A percentile compares a stretch with the other conserved stretches of the same genome.
Evolutionary conservation across 2,888 invertebrate genomes (phyloP).

Genomic region (Syrista parreyssii): DNA sequence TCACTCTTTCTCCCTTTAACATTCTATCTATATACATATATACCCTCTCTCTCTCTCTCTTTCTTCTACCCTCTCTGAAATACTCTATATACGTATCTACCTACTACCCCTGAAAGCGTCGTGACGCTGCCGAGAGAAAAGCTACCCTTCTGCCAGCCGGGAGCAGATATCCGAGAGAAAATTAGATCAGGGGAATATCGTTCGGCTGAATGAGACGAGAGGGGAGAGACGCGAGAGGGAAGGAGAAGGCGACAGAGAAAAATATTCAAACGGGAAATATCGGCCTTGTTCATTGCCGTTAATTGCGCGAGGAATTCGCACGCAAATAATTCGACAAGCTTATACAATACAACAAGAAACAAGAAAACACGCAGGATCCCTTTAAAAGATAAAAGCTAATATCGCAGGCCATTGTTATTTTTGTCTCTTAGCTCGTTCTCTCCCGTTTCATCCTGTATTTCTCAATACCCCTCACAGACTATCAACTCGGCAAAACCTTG

Average conservation of each 20-base stretch:
- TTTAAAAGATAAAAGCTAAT: background rate
- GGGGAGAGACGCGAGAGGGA: background rate
- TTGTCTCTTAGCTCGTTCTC: background rate
- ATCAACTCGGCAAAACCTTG: background rate
- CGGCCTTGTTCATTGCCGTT: background rate
- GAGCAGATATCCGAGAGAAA: slow-evolving; percentile 26
- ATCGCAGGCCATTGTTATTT: background rate
- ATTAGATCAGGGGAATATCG: slow-evolving; percentile 38
- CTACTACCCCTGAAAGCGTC: background rate
- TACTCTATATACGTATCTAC: background rate
- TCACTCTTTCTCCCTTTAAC: slow-evolving; percentile 10
- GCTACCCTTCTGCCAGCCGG: slow-evolving; percentile 4
- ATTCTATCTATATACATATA: slow-evolving; percentile 1
- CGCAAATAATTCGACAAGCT: background rate
- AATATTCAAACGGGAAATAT: background rate
- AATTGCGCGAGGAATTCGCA: background rate
- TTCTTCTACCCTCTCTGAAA: background rate
- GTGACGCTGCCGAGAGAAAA: background rate
- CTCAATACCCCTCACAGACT: background rate
- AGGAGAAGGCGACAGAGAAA: background rate
- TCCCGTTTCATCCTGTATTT: background rate
- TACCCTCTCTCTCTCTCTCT: slow-evolving; percentile 16
- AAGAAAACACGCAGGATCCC: background rate
- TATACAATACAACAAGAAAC: background rate
- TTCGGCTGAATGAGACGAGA: background rate